A percentile compares a stretch with the other conserved stretches of the same genome.
phyloP scores from a whole-genome alignment of 1,140 invertebrate species.

The Bombus breviceps region DNA sequence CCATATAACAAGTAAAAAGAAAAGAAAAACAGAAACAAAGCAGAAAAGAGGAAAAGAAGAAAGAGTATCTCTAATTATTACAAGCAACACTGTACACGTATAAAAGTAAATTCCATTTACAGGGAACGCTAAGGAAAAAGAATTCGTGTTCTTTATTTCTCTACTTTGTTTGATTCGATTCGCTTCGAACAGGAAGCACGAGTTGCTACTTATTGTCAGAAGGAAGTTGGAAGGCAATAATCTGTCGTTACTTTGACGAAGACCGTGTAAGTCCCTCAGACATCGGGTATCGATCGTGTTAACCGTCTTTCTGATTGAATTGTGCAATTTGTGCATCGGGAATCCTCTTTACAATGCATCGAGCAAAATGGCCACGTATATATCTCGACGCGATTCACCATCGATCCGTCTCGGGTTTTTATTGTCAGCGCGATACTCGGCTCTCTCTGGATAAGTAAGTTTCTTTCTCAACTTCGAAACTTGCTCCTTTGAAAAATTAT shows the following conservation, averaged over 20 bases:
- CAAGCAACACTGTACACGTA: too few relatives aligned
- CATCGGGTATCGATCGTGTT: conserved; percentile 9
- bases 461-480: neutral
- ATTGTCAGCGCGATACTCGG: neutral
- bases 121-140: neutral
- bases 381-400: neutral
- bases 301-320: conserved; percentile 26
- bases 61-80: too few relatives aligned
- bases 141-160: neutral
- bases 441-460: neutral
- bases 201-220: neutral
- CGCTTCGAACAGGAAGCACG: neutral
- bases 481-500: conserved; percentile 9
- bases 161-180: neutral
- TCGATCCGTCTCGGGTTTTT: neutral
- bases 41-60: too few relatives aligned
- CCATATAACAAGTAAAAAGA: too few relatives aligned
- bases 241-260: conserved; percentile 22
- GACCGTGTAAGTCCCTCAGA: conserved; percentile 15
- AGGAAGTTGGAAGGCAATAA: conserved; percentile 12
- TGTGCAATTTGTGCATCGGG: conserved; percentile 27
- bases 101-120: neutral
- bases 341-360: conserved; percentile 9
- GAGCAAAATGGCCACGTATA: neutral
- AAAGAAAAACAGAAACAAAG: too few relatives aligned